phyloP scores from a whole-genome alignment of 2,797 vertebrate species.

The Microchirus variegatus region DNA sequence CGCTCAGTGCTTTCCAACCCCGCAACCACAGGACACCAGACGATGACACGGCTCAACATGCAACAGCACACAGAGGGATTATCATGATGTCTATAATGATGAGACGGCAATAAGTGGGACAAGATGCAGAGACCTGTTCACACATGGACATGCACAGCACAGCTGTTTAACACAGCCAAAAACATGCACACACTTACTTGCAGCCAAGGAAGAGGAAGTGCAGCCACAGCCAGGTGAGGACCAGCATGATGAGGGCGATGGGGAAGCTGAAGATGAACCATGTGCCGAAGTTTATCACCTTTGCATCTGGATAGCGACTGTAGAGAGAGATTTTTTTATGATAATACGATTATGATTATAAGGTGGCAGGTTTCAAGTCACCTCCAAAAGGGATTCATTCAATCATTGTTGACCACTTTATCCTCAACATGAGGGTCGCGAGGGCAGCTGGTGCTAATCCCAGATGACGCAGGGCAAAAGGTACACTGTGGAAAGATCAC shows the following conservation, averaged over 20 bases:
- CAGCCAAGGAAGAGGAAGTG: conserved; percentile 96
- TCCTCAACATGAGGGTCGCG: no score
- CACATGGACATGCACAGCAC: conserved; percentile 3
- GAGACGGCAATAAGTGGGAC: conserved; percentile 8
- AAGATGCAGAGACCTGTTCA: conserved; percentile 17
- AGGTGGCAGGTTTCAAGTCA: no score
- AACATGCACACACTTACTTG: conserved; percentile 86
- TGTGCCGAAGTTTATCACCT: conserved; percentile 96
- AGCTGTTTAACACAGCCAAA: no score
- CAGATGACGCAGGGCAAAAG: no score
- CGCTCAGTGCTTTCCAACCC: not conserved
- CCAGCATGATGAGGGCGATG: conserved; percentile 93
- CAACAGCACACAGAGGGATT: conserved; percentile 27
- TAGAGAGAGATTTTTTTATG: not conserved
- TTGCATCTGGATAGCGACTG: conserved; percentile 94
- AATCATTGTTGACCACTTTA: no score
- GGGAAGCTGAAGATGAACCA: conserved; percentile 99
- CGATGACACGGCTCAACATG: not conserved
- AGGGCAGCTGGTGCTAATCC: no score
- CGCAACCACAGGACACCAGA: conserved; percentile 8
- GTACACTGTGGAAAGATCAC: no score
- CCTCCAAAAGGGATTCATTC: no score
- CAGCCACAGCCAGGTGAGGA: conserved; percentile 97
- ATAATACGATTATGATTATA: no score
- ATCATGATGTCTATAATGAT: conserved; percentile 47